phyloP scores from a whole-genome alignment of 2,113 vertebrate genomes.

The Microtus ochrogaster region DNA sequence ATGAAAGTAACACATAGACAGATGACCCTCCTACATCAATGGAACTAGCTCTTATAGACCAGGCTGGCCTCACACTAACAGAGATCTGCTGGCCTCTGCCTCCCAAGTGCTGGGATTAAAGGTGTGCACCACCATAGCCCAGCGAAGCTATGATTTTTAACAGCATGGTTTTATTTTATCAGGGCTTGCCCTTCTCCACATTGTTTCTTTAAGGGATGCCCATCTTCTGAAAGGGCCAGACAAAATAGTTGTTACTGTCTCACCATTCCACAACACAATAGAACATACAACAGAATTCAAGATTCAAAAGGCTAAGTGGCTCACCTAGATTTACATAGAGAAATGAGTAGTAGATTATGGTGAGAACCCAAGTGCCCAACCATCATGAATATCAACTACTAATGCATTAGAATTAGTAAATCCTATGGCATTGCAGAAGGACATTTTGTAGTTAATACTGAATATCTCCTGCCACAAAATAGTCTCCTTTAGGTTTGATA shows the following conservation, averaged over 20 bases:
- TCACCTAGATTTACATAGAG: neutral
- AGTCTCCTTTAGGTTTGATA: neutral
- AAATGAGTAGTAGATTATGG: neutral
- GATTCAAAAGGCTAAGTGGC: neutral
- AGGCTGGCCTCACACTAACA: no score
- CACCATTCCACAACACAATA: neutral
- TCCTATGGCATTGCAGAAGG: neutral
- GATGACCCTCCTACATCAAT: no score
- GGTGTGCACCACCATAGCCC: no score
- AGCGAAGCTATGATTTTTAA: neutral
- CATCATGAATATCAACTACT: neutral
- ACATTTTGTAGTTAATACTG: constrained; percentile 13
- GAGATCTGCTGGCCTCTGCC: no score
- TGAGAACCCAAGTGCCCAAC: neutral
- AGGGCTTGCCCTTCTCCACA: neutral
- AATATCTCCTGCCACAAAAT: constrained; percentile 53
- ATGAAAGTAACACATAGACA: no score
- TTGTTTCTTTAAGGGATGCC: neutral
- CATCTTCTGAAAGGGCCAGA: neutral
- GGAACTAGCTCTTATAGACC: no score
- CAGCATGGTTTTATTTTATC: constrained; percentile 6
- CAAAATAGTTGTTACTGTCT: neutral
- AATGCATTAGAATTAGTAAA: neutral
- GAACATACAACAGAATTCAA: neutral
- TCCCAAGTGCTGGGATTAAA: no score